Percentiles rank a stretch among this genome's conserved stretches.
phyloP scores from a whole-genome alignment of 2,888 invertebrate species.

The Platycheirus rosarum region DNA sequence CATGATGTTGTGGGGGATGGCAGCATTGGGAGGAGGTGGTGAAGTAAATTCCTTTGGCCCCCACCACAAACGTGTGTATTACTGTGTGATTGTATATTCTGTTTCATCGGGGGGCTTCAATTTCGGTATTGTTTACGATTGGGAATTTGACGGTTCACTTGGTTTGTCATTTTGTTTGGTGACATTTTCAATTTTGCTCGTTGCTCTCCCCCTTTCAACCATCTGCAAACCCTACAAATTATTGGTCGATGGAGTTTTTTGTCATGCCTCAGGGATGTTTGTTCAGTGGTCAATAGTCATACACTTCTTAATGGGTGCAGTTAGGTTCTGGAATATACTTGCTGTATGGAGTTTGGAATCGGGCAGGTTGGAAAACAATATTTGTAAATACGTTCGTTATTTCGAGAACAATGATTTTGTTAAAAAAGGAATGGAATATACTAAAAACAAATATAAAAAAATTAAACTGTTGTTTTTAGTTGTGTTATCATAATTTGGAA shows the following conservation, averaged over 20 bases:
- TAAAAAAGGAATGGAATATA: too few relatives aligned
- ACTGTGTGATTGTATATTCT: conserved; percentile 25
- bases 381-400: too few relatives aligned
- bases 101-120: conserved; percentile 57
- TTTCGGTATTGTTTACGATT: conserved; percentile 66
- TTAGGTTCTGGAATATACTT: conserved; percentile 15
- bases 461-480: too few relatives aligned
- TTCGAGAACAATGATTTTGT: too few relatives aligned
- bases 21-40: too few relatives aligned
- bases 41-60: conserved; percentile 54
- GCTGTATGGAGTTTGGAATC: background rate
- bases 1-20: conserved; percentile 47
- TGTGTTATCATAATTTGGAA: too few relatives aligned
- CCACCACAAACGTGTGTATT: conserved; percentile 40
- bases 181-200: conserved; percentile 64
- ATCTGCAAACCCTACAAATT: background rate
- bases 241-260: conserved; percentile 24
- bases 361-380: conserved; percentile 3
- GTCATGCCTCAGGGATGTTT: conserved; percentile 52
- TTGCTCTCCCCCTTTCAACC: background rate
- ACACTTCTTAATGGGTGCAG: conserved; percentile 62
- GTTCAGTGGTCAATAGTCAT: conserved; percentile 61
- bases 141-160: conserved; percentile 59
- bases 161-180: conserved; percentile 59
- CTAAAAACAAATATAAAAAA: too few relatives aligned